phyloP scores from a whole-genome alignment of 2,113 vertebrate genomes.

The Beaufortia kweichowensis region DNA sequence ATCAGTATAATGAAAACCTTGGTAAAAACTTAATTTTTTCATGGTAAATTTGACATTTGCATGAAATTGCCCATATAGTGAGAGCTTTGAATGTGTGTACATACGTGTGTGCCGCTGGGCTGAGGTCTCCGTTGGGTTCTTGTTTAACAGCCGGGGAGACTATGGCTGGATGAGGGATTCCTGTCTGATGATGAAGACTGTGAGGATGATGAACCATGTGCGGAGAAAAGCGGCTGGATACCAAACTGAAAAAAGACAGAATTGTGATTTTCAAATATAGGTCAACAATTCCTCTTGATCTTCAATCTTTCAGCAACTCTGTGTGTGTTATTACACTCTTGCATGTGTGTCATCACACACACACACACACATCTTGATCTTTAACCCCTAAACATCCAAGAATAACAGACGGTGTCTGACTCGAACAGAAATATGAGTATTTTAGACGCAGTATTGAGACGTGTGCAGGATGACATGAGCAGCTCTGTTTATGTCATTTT shows the following conservation, averaged over 20 bases:
- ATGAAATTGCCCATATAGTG: no score
- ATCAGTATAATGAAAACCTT: no score
- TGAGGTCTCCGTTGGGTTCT: slow-evolving; percentile 79
- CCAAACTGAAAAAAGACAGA: slow-evolving; percentile 73
- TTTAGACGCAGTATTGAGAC: no score
- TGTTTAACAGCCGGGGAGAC: slow-evolving; percentile 86
- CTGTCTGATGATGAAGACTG: slow-evolving; percentile 82
- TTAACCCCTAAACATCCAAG: background rate
- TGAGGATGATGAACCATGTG: slow-evolving; percentile 81
- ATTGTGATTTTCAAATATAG: background rate
- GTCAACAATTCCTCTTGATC: background rate
- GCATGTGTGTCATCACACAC: no score
- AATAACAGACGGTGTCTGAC: background rate
- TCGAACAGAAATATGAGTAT: background rate
- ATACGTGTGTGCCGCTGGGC: slow-evolving; percentile 78
- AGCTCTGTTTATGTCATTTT: slow-evolving; percentile 57
- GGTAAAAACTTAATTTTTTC: no score
- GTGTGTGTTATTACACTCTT: background rate
- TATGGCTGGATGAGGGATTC: slow-evolving; percentile 86
- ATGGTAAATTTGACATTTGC: no score
- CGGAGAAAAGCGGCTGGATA: slow-evolving; percentile 90
- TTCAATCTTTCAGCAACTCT: background rate
- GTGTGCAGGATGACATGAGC: no score
- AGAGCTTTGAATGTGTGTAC: slow-evolving; percentile 42
- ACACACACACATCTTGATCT: background rate